Percentiles rank a stretch among this genome's conserved stretches.
phyloP scores from a whole-genome alignment of 2,888 invertebrate species.

The Andrena minutula region DNA sequence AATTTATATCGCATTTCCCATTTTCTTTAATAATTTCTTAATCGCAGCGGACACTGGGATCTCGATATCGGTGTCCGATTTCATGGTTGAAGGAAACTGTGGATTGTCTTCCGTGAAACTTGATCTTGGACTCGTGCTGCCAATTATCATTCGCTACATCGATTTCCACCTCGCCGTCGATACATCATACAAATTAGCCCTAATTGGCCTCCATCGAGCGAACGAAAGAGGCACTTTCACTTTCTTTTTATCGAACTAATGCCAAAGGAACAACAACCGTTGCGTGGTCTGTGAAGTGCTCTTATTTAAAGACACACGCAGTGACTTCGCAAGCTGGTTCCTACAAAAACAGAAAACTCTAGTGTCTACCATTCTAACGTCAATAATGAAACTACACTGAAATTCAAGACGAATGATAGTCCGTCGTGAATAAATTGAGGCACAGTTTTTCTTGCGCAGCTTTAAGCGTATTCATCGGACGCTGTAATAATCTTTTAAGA shows the following conservation, averaged over 20 bases:
- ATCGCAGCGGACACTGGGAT: background rate
- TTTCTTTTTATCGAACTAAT: conserved; percentile 28
- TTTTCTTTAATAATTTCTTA: background rate
- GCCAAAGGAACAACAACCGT: background rate
- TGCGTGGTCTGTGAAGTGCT: background rate
- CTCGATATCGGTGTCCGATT: conserved; percentile 25
- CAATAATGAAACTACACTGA: too few relatives aligned
- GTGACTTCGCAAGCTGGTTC: too few relatives aligned
- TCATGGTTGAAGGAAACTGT: conserved; percentile 47
- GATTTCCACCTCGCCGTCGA: conserved; percentile 30
- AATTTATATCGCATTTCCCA: background rate
- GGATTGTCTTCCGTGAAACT: conserved; percentile 47
- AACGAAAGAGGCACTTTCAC: conserved; percentile 32
- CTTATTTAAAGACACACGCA: too few relatives aligned
- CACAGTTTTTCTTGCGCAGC: background rate
- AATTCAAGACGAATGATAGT: background rate
- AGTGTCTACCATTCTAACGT: too few relatives aligned
- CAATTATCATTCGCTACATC: conserved; percentile 31
- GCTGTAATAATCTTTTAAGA: background rate
- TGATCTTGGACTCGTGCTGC: conserved; percentile 46
- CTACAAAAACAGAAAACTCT: too few relatives aligned
- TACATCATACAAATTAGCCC: conserved; percentile 46
- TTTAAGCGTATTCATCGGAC: too few relatives aligned
- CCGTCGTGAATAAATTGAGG: background rate
- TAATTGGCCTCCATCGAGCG: conserved; percentile 37